Evolutionary conservation across 2,888 invertebrate species (phyloP), one percentile per base, ranked within the genome.

Genomic region (Pogonocherus hispidulus): DNA sequence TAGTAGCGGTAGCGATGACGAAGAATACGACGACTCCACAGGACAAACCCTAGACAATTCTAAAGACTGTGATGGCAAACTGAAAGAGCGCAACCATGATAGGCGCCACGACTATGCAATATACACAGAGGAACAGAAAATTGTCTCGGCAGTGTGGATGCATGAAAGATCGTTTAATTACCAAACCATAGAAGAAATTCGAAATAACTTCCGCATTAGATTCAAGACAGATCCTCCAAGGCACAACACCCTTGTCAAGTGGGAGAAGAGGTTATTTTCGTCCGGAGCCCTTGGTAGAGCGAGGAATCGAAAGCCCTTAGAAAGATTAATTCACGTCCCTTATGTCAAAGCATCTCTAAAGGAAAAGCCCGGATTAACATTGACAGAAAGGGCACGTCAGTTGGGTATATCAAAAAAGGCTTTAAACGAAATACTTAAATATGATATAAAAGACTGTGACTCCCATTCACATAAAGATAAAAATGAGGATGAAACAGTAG

Each of bases 111-210:
- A 5, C 16, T 23, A 51, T 18, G 27, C 18, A 37, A 11, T 54
- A 16, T 83, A 81, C 62, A 86, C 84, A 1, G 83, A 86, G 52
- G 87, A 87, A 70, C 86, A 87, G 77, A 83, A 87, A 70, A 79
- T 87, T 14, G 84, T 87, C 22, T 83, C 87, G 0, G 87, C 87
- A 1, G 87, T 86, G 19, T 87, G 87, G 87, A 86, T 87, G 22
- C 87, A 87, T 66, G 87, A 87, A 76, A 83, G 86, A 54, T 82
- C 83, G 54, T 80, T 81, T 64, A 85, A 86, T 9, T 83, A 79
- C 62, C 81, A 82, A 69, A 80, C 81, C 23, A 79, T 75, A 79
- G 78, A 79, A 64, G 79, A 87, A 83, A 86, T 87, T 52, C 85
- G 84, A 72, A 81, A 81, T 27, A 86, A 87, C 72, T 87, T 87